Conservation (phyloP, 2,113 vertebrate species). For the Apus apus region DNA sequence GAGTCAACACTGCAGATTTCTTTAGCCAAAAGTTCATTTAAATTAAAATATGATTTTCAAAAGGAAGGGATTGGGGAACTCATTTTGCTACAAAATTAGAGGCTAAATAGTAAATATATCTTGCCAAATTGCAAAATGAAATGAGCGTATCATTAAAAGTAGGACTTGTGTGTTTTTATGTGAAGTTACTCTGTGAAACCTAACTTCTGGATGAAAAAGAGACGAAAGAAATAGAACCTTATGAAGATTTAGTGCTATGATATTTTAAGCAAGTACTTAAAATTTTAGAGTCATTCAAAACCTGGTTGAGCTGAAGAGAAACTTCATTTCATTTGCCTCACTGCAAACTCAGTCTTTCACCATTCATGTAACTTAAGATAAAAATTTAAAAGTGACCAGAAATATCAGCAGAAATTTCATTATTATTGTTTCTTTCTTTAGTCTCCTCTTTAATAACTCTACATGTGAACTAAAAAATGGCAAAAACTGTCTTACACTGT, state of each 20-base stretch:
- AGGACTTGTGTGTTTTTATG: background rate
- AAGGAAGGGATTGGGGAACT: background rate
- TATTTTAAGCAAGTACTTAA: background rate
- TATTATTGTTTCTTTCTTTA: background rate
- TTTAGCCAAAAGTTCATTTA: background rate
- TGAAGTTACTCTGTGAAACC: background rate
- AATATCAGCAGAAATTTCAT: background rate
- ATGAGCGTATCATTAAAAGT: background rate
- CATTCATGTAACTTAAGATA: background rate
- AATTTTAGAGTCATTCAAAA: background rate
- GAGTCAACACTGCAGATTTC: background rate
- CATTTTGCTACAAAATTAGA: background rate
- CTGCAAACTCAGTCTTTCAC: background rate
- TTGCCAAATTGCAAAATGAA: background rate
- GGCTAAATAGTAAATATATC: fast-evolving
- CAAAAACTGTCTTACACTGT: background rate
- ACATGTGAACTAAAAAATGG: background rate
- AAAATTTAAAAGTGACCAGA: background rate
- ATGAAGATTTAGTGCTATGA: background rate
- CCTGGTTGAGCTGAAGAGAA: background rate
- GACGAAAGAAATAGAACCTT: background rate
- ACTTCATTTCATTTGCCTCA: background rate
- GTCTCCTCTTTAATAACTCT: background rate
- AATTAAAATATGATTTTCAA: background rate
- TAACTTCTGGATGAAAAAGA: background rate